Conservation (phyloP, 2,888 invertebrate genomes). For the Tenthredo notha region DNA sequence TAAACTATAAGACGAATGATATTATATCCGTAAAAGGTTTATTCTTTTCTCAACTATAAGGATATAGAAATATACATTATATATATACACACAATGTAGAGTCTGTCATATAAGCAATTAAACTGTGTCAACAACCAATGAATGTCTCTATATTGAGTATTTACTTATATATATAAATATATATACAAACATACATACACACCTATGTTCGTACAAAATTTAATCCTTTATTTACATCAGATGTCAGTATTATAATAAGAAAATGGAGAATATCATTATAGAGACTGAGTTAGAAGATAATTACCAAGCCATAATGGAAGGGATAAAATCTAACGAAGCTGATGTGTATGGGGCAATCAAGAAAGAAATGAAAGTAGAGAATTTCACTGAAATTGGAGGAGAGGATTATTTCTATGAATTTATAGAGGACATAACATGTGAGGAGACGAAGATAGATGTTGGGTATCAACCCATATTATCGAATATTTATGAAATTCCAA, state of each 20-base stretch:
- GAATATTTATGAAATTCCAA: background rate
- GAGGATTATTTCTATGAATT: background rate
- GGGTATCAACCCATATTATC: background rate
- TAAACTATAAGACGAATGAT: background rate
- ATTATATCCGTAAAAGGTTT: background rate
- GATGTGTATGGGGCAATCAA: background rate
- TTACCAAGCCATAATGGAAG: background rate
- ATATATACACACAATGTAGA: conserved; percentile 61
- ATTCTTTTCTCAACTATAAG: background rate
- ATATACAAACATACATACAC: no score
- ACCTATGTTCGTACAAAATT: background rate
- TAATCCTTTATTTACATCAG: background rate
- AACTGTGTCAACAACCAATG: conserved; percentile 63
- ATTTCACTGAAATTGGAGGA: background rate
- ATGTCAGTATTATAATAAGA: background rate
- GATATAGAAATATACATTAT: background rate
- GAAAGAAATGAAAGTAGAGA: background rate
- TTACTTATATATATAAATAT: background rate
- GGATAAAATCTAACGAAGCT: background rate
- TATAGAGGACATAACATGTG: background rate
- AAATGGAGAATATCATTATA: background rate
- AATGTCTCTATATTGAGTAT: background rate
- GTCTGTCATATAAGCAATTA: conserved; percentile 63
- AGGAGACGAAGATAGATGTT: background rate
- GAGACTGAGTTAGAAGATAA: background rate